phyloP scores from a whole-genome alignment of 2,797 vertebrate species.

The Peromyscus attwateri region DNA sequence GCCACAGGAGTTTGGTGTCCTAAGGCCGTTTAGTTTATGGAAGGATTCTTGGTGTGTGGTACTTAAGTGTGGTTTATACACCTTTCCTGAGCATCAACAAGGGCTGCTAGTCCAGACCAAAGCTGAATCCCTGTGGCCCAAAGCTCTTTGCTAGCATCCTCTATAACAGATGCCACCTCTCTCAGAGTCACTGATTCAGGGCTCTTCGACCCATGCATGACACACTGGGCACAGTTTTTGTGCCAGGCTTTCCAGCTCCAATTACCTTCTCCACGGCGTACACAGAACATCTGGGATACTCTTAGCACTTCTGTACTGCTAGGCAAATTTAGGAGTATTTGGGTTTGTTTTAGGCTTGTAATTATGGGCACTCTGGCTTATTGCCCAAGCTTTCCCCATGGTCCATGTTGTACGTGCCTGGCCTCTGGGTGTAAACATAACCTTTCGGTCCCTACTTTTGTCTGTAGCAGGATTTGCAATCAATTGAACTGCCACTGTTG shows the following conservation, averaged over 20 bases:
- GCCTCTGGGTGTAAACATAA: background rate
- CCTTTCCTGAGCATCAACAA: slow-evolving; percentile 94
- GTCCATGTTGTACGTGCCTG: background rate
- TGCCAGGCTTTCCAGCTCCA: slow-evolving; percentile 97
- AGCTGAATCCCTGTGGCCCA: slow-evolving; percentile 97
- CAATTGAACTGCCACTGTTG: background rate
- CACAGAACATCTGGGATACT: slow-evolving; percentile 93
- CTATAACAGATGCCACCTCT: slow-evolving; percentile 97
- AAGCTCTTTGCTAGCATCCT: slow-evolving; percentile 98
- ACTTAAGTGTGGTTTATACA: background rate
- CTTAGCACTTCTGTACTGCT: slow-evolving; percentile 94
- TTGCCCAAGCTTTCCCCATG: background rate
- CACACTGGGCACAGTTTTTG: slow-evolving; percentile 96
- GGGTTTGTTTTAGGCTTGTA: slow-evolving; percentile 94
- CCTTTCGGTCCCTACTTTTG: background rate
- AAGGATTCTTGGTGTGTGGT: slow-evolving; percentile 66
- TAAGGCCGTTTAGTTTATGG: slow-evolving; percentile 68
- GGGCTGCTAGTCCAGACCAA: slow-evolving; percentile 96
- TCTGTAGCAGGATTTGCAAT: background rate
- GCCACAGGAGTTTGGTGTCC: slow-evolving; percentile 87
- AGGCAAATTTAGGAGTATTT: slow-evolving; percentile 95
- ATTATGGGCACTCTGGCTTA: slow-evolving; percentile 87
- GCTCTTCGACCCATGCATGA: slow-evolving; percentile 94
- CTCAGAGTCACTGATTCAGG: slow-evolving; percentile 96
- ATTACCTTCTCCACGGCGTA: slow-evolving; percentile 96